These are phyloP conservation scores for Petrocephalus sullivani DNA, from an alignment of 2,797 vertebrate genomes.

Conservation along the genomic window DNA sequence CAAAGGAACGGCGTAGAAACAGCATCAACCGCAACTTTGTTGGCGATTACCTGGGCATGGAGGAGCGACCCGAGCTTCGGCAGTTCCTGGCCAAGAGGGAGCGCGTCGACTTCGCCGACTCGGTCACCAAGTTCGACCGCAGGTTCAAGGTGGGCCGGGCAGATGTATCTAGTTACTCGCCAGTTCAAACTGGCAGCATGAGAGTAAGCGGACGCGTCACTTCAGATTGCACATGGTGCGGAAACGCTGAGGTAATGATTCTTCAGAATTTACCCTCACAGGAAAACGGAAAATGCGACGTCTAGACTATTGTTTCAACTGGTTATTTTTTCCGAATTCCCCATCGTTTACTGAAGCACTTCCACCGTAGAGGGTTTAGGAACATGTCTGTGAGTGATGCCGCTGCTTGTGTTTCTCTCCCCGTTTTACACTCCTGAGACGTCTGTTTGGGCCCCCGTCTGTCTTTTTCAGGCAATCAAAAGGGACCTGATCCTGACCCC, in stretches of 20 bases:
- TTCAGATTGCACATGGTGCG: neutral
- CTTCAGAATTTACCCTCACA: neutral
- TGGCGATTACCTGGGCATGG: constrained; percentile 92
- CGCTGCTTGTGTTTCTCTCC: neutral
- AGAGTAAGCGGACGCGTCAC: neutral
- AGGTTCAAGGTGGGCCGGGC: constrained; percentile 81
- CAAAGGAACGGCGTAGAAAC: constrained; percentile 85
- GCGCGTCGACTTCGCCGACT: constrained; percentile 84
- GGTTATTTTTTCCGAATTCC: neutral
- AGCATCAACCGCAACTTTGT: constrained; percentile 98
- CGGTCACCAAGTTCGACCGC: constrained; percentile 87
- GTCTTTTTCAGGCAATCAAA: constrained; percentile 74
- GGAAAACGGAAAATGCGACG: neutral
- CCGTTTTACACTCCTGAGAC: neutral
- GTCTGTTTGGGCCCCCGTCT: constrained; percentile 21
- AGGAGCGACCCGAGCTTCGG: constrained; percentile 83
- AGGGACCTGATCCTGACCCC: constrained; percentile 89
- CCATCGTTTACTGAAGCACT: neutral
- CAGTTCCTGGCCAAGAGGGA: constrained; percentile 90
- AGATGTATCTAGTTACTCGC: neutral
- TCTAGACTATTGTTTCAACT: neutral
- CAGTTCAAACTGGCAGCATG: neutral
- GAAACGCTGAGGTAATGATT: neutral
- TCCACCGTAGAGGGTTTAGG: neutral
- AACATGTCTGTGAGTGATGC: neutral